Base-by-base conservation (phyloP, 2,797 vertebrate genomes). In the Neopelma chrysocephalum region DNA sequence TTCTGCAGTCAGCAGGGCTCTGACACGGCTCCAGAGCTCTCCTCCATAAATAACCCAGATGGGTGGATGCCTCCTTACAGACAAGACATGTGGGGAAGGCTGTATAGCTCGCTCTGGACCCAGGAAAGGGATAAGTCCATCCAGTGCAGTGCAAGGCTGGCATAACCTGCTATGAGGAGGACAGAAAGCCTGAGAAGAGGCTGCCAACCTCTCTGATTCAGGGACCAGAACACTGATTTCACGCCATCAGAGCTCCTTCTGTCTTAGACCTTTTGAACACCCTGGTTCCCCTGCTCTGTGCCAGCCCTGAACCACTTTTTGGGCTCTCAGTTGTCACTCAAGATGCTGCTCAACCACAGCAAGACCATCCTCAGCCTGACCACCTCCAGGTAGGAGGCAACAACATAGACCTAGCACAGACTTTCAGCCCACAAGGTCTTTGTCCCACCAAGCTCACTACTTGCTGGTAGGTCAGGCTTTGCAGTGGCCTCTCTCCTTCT, bases 141-240 rank as follows among this genome's bases (percentile, higher is more conserved):
- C 65, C 73, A 65, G 72, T 2, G 0, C 36, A 53, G 48, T 4
- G 3, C 32, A 47, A 69, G 56, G 38, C 27, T 0, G 0, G 20
- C 29, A 31, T 43, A 20, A 38, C 31, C 36, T 90, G 70, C 61
- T 12, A 0, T 12, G 58, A 75, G 76, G 31, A 70, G 42, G 66
- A 43, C 43, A 82, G 77, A 79, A 72, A 51, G 19, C 38, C 61
- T 64, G 20, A 29, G 38, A 0, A 9, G 64, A 77, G 64, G 23
- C 90, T 89, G 58, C n/a, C 56, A 36, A 0, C 25, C 15, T 0
- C 8, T 26, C 42, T 38, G 69, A 18, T 83, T 53, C 42, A 54
- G 38, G 3, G 3, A 73, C 26, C 69, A 79, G 58, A 71, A 22
- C 0, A 0, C 61, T 68, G 53, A 79, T 72, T 92, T 90, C 16